Percentiles rank a stretch among this genome's conserved stretches.
phyloP scores from a whole-genome alignment of 2,888 invertebrate genomes.

The Crematogaster levior region DNA sequence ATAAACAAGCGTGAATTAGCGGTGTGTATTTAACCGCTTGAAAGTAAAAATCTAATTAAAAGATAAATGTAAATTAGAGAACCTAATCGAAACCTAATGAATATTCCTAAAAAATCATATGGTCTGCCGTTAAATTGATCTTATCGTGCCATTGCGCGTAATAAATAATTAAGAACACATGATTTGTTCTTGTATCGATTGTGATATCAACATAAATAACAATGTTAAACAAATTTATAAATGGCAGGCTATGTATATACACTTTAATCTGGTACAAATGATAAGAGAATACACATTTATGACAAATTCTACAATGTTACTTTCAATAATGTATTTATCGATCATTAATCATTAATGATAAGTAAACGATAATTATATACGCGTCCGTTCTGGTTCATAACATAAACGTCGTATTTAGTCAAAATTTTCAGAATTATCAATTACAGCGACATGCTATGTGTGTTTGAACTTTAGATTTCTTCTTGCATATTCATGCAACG shows the following conservation, averaged over 20 bases:
- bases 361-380: slow-evolving; percentile 30
- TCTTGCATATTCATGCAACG: background rate
- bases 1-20: background rate
- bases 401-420: background rate
- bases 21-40: background rate
- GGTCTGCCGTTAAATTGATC: background rate
- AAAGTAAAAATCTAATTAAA: slow-evolving; percentile 1
- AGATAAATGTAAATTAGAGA: too few species aligned
- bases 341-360: slow-evolving; percentile 25
- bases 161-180: background rate
- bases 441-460: background rate
- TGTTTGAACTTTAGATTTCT: background rate
- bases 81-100: background rate
- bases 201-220: background rate
- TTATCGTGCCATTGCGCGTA: background rate
- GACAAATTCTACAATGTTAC: slow-evolving; percentile 12
- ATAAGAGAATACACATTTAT: slow-evolving; percentile 11
- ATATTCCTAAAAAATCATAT: background rate
- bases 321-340: background rate
- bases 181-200: background rate
- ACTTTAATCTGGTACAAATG: slow-evolving; percentile 10
- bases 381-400: background rate
- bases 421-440: slow-evolving; percentile 25
- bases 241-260: background rate
- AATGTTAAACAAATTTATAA: background rate